phyloP scores from a whole-genome alignment of 2,888 invertebrate species.

The Drosophila silvestris region DNA sequence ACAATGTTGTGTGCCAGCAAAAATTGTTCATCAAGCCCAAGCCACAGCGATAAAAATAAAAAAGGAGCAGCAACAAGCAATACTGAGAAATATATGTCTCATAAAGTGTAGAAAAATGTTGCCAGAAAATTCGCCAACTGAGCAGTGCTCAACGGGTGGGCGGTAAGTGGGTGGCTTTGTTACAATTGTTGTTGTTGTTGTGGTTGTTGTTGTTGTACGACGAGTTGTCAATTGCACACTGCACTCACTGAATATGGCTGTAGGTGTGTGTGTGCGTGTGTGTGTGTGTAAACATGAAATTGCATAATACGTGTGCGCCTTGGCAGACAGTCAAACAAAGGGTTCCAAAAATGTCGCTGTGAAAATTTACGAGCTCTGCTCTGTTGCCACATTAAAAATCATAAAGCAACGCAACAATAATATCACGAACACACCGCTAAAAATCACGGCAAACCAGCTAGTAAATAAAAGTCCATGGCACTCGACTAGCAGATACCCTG shows the following conservation, averaged over 20 bases:
- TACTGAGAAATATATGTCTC: constrained; percentile 32
- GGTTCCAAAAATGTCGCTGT: constrained; percentile 46
- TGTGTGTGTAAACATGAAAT: constrained; percentile 42
- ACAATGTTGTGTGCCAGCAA: constrained; percentile 39
- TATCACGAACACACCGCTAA: constrained; percentile 5
- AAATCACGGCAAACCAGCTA: constrained; percentile 19
- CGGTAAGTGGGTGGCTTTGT: constrained; percentile 2
- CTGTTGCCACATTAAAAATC: constrained; percentile 76
- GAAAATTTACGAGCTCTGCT: constrained; percentile 69
- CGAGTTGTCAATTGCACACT: constrained; percentile 72
- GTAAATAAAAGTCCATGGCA: background rate
- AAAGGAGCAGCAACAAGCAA: constrained; percentile 11
- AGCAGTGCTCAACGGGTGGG: constrained; percentile 44
- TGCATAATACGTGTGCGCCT: constrained; percentile 44
- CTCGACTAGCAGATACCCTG: constrained; percentile 4
- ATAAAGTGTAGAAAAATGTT: constrained; percentile 68
- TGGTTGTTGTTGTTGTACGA: constrained; percentile 36
- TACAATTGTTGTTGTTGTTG: constrained; percentile 6
- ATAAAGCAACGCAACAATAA: constrained; percentile 62
- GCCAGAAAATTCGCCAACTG: constrained; percentile 63
- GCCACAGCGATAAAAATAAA: constrained; percentile 33
- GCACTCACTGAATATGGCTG: constrained; percentile 5
- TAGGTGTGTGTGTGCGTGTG: constrained; percentile 3
- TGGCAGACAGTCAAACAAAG: constrained; percentile 53
- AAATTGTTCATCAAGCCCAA: constrained; percentile 49